Percentiles rank a stretch among this genome's conserved stretches.
Conservation (phyloP, 2,888 invertebrate genomes). For the Choreutis nemorana region DNA sequence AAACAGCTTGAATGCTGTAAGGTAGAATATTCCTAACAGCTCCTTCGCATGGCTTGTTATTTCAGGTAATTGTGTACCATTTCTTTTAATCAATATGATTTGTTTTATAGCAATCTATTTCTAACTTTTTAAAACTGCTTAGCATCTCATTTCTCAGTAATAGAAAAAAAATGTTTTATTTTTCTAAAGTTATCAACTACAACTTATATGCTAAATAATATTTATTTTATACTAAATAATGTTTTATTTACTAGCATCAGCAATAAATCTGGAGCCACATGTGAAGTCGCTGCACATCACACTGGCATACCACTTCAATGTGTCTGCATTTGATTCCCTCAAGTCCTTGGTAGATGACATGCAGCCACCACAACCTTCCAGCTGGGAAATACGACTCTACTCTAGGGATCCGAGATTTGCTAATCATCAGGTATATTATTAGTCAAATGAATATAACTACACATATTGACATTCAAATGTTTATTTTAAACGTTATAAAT, state of each 20-base stretch:
- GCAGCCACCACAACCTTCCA: conserved; percentile 69
- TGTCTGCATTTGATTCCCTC: conserved; percentile 73
- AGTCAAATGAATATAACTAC: too few relatives aligned
- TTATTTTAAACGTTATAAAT: too few relatives aligned
- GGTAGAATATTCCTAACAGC: background rate
- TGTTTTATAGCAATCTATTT: too few relatives aligned
- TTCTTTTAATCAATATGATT: too few relatives aligned
- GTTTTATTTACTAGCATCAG: conserved; percentile 35
- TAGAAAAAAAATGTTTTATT: too few relatives aligned
- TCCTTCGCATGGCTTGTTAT: too few relatives aligned
- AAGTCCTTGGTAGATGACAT: conserved; percentile 78
- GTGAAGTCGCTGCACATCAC: conserved; percentile 88
- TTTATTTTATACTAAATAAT: conserved; percentile 7
- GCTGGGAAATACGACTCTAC: conserved; percentile 88
- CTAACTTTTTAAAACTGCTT: too few relatives aligned
- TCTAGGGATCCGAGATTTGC: conserved; percentile 82
- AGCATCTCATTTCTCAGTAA: too few relatives aligned
- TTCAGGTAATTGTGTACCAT: too few relatives aligned
- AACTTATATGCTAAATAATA: conserved; percentile 1
- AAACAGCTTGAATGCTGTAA: background rate
- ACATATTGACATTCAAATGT: background rate
- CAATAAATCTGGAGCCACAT: conserved; percentile 79
- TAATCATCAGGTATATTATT: conserved; percentile 62
- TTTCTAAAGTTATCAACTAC: too few relatives aligned
- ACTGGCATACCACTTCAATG: conserved; percentile 87